phyloP scores from a whole-genome alignment of 53 echinoderm and acorn worm genomes.

The Hippasteria phrygiana region DNA sequence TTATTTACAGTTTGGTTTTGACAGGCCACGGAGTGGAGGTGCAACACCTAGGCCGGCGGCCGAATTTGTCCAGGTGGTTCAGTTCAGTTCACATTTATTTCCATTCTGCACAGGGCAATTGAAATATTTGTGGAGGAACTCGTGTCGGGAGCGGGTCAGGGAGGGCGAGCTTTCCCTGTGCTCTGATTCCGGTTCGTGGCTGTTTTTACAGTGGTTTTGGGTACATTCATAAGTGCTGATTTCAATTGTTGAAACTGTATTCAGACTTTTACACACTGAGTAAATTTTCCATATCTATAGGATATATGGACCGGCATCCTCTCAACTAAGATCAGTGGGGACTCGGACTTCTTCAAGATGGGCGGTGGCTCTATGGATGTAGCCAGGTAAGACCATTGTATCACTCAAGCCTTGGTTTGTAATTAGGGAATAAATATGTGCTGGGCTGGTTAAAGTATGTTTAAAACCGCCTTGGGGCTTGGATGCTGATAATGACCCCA shows the following conservation, averaged over 20 bases:
- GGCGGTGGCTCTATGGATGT: conserved; percentile 99
- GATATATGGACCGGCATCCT: conserved; percentile 90
- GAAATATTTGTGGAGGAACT: conserved; percentile 76
- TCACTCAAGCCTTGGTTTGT: background rate
- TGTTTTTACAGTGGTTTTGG: too few species aligned
- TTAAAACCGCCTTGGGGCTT: too few species aligned
- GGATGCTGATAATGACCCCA: too few species aligned
- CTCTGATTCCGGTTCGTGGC: conserved; percentile 28
- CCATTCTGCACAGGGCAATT: too few species aligned
- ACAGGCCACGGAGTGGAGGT: conserved; percentile 48
- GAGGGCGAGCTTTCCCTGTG: conserved; percentile 15
- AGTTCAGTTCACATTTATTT: too few species aligned
- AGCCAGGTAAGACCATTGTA: conserved; percentile 75
- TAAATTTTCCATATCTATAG: conserved; percentile 35
- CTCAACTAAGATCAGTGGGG: conserved; percentile 66
- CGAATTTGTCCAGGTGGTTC: conserved; percentile 72
- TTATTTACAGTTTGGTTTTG: conserved; percentile 20
- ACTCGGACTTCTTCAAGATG: conserved; percentile 99
- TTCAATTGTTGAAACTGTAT: background rate
- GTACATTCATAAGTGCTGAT: too few species aligned
- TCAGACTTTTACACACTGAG: background rate
- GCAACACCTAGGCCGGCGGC: conserved; percentile 64
- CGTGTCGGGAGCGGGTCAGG: conserved; percentile 44
- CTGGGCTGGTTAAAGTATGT: too few species aligned
- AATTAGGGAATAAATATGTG: too few species aligned